Evolutionary conservation across 1,140 invertebrate species (phyloP).

Genomic region (Drosophila tristis): DNA sequence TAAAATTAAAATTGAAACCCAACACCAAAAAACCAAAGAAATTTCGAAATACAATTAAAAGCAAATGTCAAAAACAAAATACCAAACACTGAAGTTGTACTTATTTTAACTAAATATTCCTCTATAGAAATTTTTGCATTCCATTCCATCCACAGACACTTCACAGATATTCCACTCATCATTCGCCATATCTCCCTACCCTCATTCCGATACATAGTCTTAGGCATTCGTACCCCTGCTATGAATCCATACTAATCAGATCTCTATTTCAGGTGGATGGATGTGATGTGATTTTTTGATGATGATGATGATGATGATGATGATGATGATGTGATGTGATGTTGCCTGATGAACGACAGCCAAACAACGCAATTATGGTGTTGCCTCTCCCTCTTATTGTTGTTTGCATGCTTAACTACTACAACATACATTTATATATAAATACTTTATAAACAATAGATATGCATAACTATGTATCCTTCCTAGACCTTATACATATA

Average conservation of each 20-base stretch:
- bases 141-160: slow-evolving; percentile 11
- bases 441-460: slow-evolving; percentile 52
- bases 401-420: slow-evolving; percentile 81
- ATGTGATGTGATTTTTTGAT: slow-evolving; percentile 60
- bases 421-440: slow-evolving; percentile 35
- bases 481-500: slow-evolving; percentile 49
- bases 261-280: slow-evolving; percentile 82
- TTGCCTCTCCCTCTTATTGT: slow-evolving; percentile 72
- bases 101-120: slow-evolving; percentile 56
- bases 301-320: slow-evolving; percentile 48
- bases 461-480: slow-evolving; percentile 61
- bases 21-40: slow-evolving; percentile 45
- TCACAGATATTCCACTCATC: slow-evolving; percentile 4
- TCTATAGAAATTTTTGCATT: slow-evolving; percentile 13
- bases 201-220: slow-evolving; percentile 4
- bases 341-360: slow-evolving; percentile 52
- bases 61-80: slow-evolving; percentile 77
- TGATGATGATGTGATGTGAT: slow-evolving; percentile 51
- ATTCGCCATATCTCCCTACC: not conserved
- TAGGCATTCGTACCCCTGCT: slow-evolving; percentile 18
- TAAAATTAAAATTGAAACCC: slow-evolving; percentile 25
- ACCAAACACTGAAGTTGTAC: slow-evolving; percentile 71
- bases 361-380: slow-evolving; percentile 59
- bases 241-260: slow-evolving; percentile 79
- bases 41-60: slow-evolving; percentile 82